Conservation (phyloP, 1,140 invertebrate species). For the Sitophilus oryzae region DNA sequence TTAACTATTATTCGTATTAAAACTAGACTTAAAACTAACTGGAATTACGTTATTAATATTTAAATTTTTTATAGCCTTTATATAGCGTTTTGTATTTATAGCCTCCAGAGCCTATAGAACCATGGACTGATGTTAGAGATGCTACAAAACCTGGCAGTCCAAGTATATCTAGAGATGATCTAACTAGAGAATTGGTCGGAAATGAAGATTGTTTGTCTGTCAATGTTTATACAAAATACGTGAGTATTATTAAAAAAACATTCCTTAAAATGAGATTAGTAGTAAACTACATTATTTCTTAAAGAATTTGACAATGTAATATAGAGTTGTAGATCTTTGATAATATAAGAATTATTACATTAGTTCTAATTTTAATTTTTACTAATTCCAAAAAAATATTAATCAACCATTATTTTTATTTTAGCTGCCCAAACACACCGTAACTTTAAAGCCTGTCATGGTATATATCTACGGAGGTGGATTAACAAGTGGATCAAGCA, state of each 20-base stretch:
- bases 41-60: no score
- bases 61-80: not conserved
- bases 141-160: slow-evolving; percentile 50
- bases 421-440: not conserved
- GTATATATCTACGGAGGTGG: slow-evolving; percentile 61
- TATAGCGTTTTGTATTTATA: slow-evolving; percentile 31
- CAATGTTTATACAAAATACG: slow-evolving; percentile 51
- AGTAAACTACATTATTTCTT: no score
- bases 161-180: slow-evolving; percentile 44
- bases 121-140: slow-evolving; percentile 52
- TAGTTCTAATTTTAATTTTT: no score
- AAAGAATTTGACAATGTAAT: no score
- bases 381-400: no score
- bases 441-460: slow-evolving; percentile 49
- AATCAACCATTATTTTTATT: no score
- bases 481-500: slow-evolving; percentile 51
- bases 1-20: not conserved
- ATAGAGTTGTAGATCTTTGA: no score
- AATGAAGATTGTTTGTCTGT: slow-evolving; percentile 53
- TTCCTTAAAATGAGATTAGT: not conserved
- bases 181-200: slow-evolving; percentile 33
- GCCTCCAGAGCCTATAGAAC: slow-evolving; percentile 51
- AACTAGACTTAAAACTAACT: no score
- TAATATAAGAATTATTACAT: no score
- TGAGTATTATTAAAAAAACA: slow-evolving; percentile 16